Percentiles rank a stretch among this genome's conserved stretches.
phyloP scores from a whole-genome alignment of 30 jellyfish, hydroid and myxozoan species.

The Hydractinia echinata region DNA sequence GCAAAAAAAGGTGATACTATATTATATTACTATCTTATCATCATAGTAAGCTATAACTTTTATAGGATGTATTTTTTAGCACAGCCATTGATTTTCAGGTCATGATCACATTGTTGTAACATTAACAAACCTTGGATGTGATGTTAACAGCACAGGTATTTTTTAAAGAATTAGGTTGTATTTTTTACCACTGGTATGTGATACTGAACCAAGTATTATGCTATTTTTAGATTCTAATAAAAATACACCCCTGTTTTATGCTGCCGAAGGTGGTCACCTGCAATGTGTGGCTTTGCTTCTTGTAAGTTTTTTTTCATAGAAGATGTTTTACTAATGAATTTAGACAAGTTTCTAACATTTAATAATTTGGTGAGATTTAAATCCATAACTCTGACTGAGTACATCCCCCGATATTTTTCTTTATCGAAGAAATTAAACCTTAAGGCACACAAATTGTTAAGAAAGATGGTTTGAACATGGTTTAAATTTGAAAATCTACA shows the following conservation, averaged over 20 bases:
- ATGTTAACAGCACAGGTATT: slow-evolving; percentile 54
- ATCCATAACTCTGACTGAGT: too few species aligned
- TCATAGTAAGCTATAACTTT: neutral
- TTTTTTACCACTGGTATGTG: neutral
- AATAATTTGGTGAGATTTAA: too few species aligned
- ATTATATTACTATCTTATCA: neutral
- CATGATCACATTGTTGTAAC: slow-evolving; percentile 75
- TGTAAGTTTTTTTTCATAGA: slow-evolving; percentile 43
- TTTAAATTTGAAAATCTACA: too few species aligned
- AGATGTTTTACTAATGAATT: too few species aligned
- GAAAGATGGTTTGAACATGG: too few species aligned
- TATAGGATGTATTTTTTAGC: neutral
- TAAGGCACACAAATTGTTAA: too few species aligned
- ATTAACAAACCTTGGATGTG: slow-evolving; percentile 55
- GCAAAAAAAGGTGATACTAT: slow-evolving; percentile 75
- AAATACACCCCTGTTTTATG: slow-evolving; percentile 70
- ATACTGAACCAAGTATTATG: neutral
- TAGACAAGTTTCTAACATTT: too few species aligned
- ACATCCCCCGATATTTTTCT: too few species aligned
- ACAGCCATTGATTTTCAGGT: slow-evolving; percentile 34
- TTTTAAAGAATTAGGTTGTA: neutral
- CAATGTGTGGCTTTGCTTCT: slow-evolving; percentile 74
- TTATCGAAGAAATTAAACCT: too few species aligned
- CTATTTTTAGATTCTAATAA: slow-evolving; percentile 49
- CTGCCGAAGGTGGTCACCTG: slow-evolving; percentile 82